phyloP scores from a whole-genome alignment of 1,140 invertebrate genomes.

The Drosophila busckii region DNA sequence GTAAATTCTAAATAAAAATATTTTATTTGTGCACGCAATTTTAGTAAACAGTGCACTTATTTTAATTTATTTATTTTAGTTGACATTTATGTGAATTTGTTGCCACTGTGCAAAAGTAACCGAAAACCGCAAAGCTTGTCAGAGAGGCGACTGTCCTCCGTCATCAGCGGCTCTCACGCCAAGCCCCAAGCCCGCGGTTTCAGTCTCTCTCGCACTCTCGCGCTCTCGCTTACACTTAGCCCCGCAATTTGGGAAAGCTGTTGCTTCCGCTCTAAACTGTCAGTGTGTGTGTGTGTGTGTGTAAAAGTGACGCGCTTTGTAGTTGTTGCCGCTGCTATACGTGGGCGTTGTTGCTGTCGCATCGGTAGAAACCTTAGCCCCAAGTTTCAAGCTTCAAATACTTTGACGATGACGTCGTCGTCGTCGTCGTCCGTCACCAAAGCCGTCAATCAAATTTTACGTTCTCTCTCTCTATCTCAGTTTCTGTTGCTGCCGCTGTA shows the following conservation, averaged over 20 bases:
- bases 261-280: conserved; percentile 64
- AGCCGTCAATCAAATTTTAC: conserved; percentile 54
- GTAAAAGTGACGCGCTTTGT: conserved; percentile 59
- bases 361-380: conserved; percentile 46
- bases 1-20: too few species aligned
- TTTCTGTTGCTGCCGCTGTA: conserved; percentile 40
- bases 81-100: conserved; percentile 1
- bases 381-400: conserved; percentile 62
- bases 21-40: neutral
- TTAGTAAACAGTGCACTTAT: neutral
- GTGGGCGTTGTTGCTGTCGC: conserved; percentile 52
- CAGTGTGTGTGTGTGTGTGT: conserved; percentile 22
- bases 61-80: neutral
- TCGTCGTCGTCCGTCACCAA: conserved; percentile 19
- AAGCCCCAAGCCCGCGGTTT: conserved; percentile 1
- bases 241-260: conserved; percentile 48
- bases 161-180: conserved; percentile 30
- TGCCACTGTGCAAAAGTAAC: conserved; percentile 59
- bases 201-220: neutral
- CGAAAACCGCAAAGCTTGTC: conserved; percentile 72
- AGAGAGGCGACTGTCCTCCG: conserved; percentile 21
- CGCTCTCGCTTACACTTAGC: neutral
- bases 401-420: conserved; percentile 65
- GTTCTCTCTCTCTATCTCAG: conserved; percentile 30
- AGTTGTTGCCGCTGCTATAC: conserved; percentile 37